phyloP scores from a whole-genome alignment of 2,888 invertebrate genomes.

The Hemistola chrysoprasaria region DNA sequence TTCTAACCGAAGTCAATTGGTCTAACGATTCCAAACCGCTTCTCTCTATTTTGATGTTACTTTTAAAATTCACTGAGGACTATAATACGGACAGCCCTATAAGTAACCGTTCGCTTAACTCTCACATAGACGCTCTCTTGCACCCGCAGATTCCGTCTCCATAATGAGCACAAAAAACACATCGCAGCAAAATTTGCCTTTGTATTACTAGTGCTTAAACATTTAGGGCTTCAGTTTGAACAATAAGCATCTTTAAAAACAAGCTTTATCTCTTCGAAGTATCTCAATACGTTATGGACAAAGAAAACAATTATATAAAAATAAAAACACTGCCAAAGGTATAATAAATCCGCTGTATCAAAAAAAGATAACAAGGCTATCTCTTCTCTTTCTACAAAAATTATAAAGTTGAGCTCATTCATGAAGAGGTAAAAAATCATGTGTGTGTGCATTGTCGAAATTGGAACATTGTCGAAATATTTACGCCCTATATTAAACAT shows the following conservation, averaged over 20 bases:
- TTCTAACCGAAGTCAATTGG: no score
- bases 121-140: slow-evolving; percentile 19
- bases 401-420: no score
- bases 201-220: slow-evolving; percentile 27
- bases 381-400: no score
- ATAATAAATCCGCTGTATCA: no score
- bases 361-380: no score
- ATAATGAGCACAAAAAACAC: slow-evolving; percentile 36
- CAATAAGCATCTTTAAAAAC: slow-evolving; percentile 14
- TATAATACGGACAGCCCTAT: slow-evolving; percentile 23
- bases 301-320: no score
- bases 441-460: slow-evolving; percentile 60
- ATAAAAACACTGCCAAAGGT: no score
- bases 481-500: slow-evolving; percentile 76
- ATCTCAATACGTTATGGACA: no score
- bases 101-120: slow-evolving; percentile 26
- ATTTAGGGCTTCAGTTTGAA: slow-evolving; percentile 17
- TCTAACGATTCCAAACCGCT: no score
- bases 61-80: no score
- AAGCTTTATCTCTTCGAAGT: slow-evolving; percentile 21
- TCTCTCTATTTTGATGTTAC: no score
- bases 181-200: slow-evolving; percentile 29
- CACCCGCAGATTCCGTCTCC: slow-evolving; percentile 45
- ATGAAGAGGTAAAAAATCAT: slow-evolving; percentile 1
- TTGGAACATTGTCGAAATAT: slow-evolving; percentile 77